Conservation (phyloP, 2,888 invertebrate species). For the Nipponacmea schrenckii region DNA sequence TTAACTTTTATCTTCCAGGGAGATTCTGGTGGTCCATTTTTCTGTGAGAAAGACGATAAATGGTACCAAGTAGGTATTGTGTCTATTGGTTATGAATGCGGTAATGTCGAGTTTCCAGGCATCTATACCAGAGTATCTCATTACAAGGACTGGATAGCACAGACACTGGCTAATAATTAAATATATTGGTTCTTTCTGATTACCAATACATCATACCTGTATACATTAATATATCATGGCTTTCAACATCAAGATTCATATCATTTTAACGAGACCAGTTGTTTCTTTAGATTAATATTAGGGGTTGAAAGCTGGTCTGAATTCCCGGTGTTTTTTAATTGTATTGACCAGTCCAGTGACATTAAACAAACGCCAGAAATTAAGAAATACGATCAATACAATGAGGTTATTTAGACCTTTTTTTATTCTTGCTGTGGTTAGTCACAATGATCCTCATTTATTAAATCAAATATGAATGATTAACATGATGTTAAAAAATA, state of each 20-base stretch:
- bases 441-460: no score
- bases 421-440: no score
- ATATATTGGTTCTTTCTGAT: no score
- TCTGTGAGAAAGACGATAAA: constrained; percentile 47
- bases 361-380: no score
- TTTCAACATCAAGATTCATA: not conserved
- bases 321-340: not conserved
- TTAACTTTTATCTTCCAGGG: constrained; percentile 40
- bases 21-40: constrained; percentile 52
- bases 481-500: no score
- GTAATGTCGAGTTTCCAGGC: constrained; percentile 46
- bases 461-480: no score
- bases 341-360: constrained; percentile 1
- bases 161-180: constrained; percentile 22
- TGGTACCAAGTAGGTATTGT: constrained; percentile 55
- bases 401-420: no score
- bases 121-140: constrained; percentile 51
- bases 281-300: constrained; percentile 11
- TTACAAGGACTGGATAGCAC: constrained; percentile 50
- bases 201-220: not conserved
- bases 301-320: not conserved
- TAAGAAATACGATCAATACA: no score
- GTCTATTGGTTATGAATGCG: constrained; percentile 53
- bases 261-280: not conserved
- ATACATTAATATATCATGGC: not conserved